Evolutionary conservation across 2,888 invertebrate genomes (phyloP).

Genomic region (Lepas anatifera): DNA sequence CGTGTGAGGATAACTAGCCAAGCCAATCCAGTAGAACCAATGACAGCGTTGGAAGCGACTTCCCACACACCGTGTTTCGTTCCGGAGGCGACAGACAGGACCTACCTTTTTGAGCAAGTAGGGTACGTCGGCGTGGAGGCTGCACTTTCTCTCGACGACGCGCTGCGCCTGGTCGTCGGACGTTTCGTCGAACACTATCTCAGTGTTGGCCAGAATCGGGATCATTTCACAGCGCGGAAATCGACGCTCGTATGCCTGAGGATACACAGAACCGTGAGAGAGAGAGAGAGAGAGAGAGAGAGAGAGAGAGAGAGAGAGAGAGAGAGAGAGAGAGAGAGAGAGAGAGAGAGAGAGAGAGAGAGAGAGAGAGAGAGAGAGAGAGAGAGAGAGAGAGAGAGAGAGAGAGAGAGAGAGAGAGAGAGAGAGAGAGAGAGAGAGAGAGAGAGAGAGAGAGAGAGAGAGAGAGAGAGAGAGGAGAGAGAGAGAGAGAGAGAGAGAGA

Average conservation of each 20-base stretch:
- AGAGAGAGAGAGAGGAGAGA: neutral
- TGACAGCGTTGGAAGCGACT: no score
- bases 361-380: neutral
- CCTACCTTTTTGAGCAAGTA: constrained; percentile 81
- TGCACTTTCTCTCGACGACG: constrained; percentile 70
- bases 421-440: constrained; percentile 8
- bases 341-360: neutral
- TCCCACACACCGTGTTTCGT: no score
- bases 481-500: neutral
- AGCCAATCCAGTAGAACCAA: no score
- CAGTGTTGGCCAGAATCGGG: constrained; percentile 83
- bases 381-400: neutral
- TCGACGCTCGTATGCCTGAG: constrained; percentile 81
- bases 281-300: constrained; percentile 11
- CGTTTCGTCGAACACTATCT: constrained; percentile 61
- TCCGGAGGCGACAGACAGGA: no score
- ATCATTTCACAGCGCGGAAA: constrained; percentile 90
- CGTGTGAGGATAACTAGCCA: no score
- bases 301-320: constrained; percentile 7
- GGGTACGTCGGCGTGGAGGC: constrained; percentile 83
- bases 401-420: neutral
- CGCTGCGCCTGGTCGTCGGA: constrained; percentile 63
- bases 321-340: neutral
- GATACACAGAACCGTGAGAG: constrained; percentile 19
- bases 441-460: neutral